Evolutionary conservation across 1,140 invertebrate species (phyloP).

Genomic region (Lordiphosa stackelbergi): DNA sequence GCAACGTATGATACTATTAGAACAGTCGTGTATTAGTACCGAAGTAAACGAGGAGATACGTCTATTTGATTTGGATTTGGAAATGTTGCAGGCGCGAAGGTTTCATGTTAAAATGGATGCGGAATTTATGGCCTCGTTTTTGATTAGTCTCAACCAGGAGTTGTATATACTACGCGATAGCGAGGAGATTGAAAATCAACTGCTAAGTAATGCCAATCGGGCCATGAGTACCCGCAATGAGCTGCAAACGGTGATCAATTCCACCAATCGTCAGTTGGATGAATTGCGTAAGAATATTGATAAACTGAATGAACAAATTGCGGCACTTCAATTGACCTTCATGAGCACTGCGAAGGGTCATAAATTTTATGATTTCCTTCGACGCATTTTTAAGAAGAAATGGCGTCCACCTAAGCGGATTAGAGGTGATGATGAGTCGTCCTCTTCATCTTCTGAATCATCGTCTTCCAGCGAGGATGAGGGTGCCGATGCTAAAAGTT

Average conservation of each 20-base stretch:
- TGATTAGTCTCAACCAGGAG: slow-evolving; percentile 88
- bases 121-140: slow-evolving; percentile 82
- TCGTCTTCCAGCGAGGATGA: slow-evolving; percentile 80
- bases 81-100: slow-evolving; percentile 81
- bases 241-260: slow-evolving; percentile 78
- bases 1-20: slow-evolving; percentile 77
- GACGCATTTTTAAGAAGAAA: slow-evolving; percentile 87
- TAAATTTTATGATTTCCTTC: slow-evolving; percentile 85
- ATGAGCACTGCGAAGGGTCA: slow-evolving; percentile 82
- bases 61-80: slow-evolving; percentile 83
- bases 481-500: slow-evolving; percentile 80
- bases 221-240: slow-evolving; percentile 77
- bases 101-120: slow-evolving; percentile 82
- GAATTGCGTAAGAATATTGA: slow-evolving; percentile 79
- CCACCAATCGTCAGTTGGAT: slow-evolving; percentile 80
- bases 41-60: slow-evolving; percentile 80
- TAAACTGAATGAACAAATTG: slow-evolving; percentile 80
- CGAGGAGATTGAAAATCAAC: slow-evolving; percentile 83
- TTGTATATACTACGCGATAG: slow-evolving; percentile 86
- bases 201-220: slow-evolving; percentile 80
- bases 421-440: slow-evolving; percentile 49
- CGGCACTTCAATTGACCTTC: slow-evolving; percentile 80
- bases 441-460: slow-evolving; percentile 62
- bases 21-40: slow-evolving; percentile 82
- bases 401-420: slow-evolving; percentile 80